Conservation (phyloP, 2,797 vertebrate genomes). For the Trachurus trachurus region DNA sequence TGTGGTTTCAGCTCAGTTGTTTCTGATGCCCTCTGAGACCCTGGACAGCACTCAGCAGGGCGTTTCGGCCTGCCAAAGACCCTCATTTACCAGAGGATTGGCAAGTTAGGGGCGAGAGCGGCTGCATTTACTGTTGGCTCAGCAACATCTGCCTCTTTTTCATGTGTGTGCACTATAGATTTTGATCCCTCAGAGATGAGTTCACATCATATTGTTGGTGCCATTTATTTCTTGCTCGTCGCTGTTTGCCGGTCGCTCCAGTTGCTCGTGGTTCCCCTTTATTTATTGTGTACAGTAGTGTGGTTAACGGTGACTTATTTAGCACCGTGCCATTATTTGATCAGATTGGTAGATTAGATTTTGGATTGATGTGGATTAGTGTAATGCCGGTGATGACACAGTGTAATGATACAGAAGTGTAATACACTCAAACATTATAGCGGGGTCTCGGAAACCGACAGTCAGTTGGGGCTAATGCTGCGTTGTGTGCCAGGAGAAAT, state of each 20-base stretch:
- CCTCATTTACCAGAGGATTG: slow-evolving; percentile 71
- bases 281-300: background rate
- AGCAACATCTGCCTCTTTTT: slow-evolving; percentile 26
- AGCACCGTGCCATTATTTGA: slow-evolving; percentile 41
- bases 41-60: slow-evolving; percentile 55
- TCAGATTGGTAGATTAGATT: slow-evolving; percentile 47
- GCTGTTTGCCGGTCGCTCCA: background rate
- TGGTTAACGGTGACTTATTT: slow-evolving; percentile 27
- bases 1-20: slow-evolving; percentile 67
- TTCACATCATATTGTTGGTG: slow-evolving; percentile 28
- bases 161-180: slow-evolving; percentile 25
- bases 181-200: slow-evolving; percentile 56
- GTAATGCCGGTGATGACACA: slow-evolving; percentile 42
- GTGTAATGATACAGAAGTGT: slow-evolving; percentile 23
- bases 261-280: background rate
- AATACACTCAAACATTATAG: slow-evolving; percentile 15
- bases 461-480: slow-evolving; percentile 25
- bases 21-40: slow-evolving; percentile 68
- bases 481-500: slow-evolving; percentile 53
- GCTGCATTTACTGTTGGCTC: slow-evolving; percentile 57
- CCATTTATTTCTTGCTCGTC: slow-evolving; percentile 3
- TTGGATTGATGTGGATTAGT: slow-evolving; percentile 46
- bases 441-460: slow-evolving; percentile 26
- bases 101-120: slow-evolving; percentile 51
- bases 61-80: slow-evolving; percentile 52